Base-by-base conservation (phyloP, 2,113 vertebrate species). In the Corvus hawaiiensis region DNA sequence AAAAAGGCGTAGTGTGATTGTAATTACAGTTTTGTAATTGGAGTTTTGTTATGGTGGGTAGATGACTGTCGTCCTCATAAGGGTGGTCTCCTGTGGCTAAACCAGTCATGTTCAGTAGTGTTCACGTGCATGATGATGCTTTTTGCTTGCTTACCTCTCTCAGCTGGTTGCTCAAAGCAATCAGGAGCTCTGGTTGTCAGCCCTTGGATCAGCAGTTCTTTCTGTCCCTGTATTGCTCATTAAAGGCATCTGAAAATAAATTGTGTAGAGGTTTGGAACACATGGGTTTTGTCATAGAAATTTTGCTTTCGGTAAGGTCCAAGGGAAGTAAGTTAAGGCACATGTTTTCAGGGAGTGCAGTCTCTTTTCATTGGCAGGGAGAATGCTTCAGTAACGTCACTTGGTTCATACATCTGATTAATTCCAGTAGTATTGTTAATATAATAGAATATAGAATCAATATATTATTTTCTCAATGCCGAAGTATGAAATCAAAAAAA, bases 121-220 rank as follows among this genome's bases (percentile, higher is more conserved):
- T 72, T 82, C 17, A 22, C 1, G 5, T 73, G 21, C 0, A 0
- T 37, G 20, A 0, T 61, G 26, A 20, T 81, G 21, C 0, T 13
- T 71, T 89, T 91, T 84, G 16, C 48, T 81, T 62, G 33, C 20
- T 69, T 55, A 2, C 37, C 12, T 74, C 41, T 69, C 48, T 72
- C 48, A 43, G 59, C 26, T 64, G 61, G 11, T 32, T 62, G 43
- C 51, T 87, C 32, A 41, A 46, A 82, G 18, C 30, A 35, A 35
- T 19, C 14, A 19, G 30, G 17, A 37, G 30, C 11, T 90, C 30
- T 71, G 16, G 7, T 37, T 88, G 55, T 49, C 63, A 62, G n/a
- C 19, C 59, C 58, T 85, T 58, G 41, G 8, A 52, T 69, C 41
- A 62, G 41, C 32, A n/a, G 27, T 26, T 33, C 73, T 84, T 87